These are phyloP conservation scores for Thecophora atra DNA, from an alignment of 2,888 invertebrate genomes.

Conservation along the genomic window DNA sequence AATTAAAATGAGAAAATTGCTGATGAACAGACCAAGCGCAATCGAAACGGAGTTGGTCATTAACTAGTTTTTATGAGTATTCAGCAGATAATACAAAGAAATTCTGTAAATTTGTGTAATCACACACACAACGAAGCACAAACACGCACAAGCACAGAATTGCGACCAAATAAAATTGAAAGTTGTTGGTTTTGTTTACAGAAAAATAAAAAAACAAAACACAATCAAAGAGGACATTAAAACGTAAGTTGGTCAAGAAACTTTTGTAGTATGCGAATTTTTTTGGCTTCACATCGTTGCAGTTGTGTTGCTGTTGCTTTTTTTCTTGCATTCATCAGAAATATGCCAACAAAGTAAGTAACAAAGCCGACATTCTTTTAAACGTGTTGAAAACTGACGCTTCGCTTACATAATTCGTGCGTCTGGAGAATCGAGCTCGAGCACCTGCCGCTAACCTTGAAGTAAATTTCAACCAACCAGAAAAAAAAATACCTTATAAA, in stretches of 20 bases:
- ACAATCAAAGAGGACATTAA: too few relatives aligned
- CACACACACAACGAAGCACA: slow-evolving; percentile 23
- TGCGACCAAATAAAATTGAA: slow-evolving; percentile 14
- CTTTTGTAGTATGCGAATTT: neutral
- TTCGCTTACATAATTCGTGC: slow-evolving; percentile 24
- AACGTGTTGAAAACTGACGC: neutral
- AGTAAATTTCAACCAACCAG: neutral
- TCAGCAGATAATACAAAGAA: too few relatives aligned
- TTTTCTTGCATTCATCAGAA: neutral
- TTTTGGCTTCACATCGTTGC: neutral
- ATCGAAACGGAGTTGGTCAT: too few relatives aligned
- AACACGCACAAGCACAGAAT: slow-evolving; percentile 23
- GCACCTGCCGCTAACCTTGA: slow-evolving; percentile 27
- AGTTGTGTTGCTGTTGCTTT: slow-evolving; percentile 16
- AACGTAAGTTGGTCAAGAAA: too few relatives aligned
- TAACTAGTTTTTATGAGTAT: too few relatives aligned
- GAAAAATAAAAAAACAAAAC: neutral
- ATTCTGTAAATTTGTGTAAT: neutral
- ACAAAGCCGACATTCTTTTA: neutral
- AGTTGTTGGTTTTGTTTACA: slow-evolving; percentile 2
- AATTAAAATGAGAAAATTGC: slow-evolving; percentile 17
- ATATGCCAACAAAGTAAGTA: neutral
- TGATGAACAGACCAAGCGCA: too few relatives aligned
- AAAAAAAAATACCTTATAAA: neutral
- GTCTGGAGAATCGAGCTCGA: slow-evolving; percentile 7